Base-by-base conservation (phyloP, 2,113 vertebrate genomes). In the Centropus bengalensis region DNA sequence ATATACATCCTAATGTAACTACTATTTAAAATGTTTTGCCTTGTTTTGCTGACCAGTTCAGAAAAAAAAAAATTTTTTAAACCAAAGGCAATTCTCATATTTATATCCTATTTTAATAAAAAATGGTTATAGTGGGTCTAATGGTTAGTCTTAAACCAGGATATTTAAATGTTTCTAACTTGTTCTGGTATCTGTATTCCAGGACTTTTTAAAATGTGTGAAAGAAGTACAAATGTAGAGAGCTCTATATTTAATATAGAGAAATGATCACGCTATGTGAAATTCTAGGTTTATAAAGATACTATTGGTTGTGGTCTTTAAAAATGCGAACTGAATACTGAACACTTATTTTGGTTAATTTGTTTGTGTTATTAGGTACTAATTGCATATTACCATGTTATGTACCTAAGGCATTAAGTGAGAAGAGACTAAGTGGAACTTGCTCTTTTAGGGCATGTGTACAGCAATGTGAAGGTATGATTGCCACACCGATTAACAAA, bases 21-120 rank as follows among this genome's bases (percentile, higher is more conserved):
- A 3, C 86, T 82, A 14, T 17, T 71, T 86, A 67, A 21, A 8
- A 91, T 33, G 8, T 42, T 60, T 89, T 78, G 6, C 10, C 7
- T 70, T 59, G 9, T 75, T 89, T 76, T 89, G 51, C 11, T 56
- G 58, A 44, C 10, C 10, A 30, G 10, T 56, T 70, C 56, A 36
- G 21, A 60, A 73, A 33, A 67, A 88, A 88, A 36, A 12, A 51
- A 32, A 17, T 78, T 86, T 91, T 91, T 70, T 47, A 70, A 76
- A 62, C 13, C 7, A 77, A 76, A 80, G 10, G 9, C 51, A 67
- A 33, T 93, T 86, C 20, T 80, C 10, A 24, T 33, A 52, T 59
- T 86, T 81, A 67, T 12, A 30, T 81, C 19, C 51, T 7, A 52
- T 67, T 88, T 88, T 63, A 83, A 76, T 67, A 2, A 82, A 84